These are phyloP conservation scores for Cheilosia urbana DNA, from an alignment of 2,888 invertebrate species.

Conservation along the genomic window DNA sequence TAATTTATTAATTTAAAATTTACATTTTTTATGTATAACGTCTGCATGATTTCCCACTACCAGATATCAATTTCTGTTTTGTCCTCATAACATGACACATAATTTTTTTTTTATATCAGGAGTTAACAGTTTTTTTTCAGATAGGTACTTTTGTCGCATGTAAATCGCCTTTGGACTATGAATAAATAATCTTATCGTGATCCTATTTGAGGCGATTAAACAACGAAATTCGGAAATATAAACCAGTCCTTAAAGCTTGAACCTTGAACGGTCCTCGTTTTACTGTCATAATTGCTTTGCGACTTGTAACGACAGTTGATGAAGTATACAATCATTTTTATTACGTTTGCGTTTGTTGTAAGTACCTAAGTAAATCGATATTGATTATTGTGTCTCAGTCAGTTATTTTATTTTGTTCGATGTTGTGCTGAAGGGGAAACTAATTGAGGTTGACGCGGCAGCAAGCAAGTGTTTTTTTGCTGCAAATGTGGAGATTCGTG, in stretches of 20 bases:
- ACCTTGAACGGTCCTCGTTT: background rate
- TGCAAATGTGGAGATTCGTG: too few relatives aligned
- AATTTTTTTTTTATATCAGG: background rate
- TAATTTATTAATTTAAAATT: slow-evolving; percentile 2
- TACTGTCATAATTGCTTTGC: background rate
- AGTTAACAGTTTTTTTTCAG: background rate
- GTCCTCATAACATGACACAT: background rate
- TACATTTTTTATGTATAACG: background rate
- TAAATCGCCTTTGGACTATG: background rate
- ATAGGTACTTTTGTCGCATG: background rate
- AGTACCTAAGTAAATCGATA: background rate
- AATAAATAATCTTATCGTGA: slow-evolving; percentile 23
- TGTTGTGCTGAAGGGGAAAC: too few relatives aligned
- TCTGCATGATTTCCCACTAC: background rate
- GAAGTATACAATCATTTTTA: background rate
- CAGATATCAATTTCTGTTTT: background rate
- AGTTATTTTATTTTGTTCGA: too few relatives aligned
- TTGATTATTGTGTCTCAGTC: background rate
- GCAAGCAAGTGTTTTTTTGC: too few relatives aligned
- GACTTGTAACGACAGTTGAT: background rate
- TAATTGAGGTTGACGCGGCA: too few relatives aligned
- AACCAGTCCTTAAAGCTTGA: slow-evolving; percentile 8
- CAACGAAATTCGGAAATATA: background rate
- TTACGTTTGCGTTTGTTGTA: background rate
- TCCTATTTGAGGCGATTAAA: slow-evolving; percentile 23